These are phyloP conservation scores for Hermaeophaga mercurialis DNA, from an alignment of 2,888 invertebrate species.

Conservation along the genomic window DNA sequence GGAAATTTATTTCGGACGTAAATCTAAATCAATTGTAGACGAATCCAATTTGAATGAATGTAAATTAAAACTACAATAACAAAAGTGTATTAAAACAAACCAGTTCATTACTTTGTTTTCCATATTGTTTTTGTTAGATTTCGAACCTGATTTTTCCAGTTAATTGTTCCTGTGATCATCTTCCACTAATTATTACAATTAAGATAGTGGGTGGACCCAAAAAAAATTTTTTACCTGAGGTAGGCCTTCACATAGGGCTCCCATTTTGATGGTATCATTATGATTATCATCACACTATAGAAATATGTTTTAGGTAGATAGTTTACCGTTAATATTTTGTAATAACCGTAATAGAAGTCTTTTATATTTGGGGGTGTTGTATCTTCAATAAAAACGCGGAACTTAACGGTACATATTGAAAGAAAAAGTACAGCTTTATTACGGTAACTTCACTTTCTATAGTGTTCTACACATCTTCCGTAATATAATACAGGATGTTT, in stretches of 20 bases:
- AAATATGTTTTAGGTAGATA: slow-evolving; percentile 29
- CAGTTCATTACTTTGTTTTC: too few species aligned
- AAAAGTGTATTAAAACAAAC: too few species aligned
- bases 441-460: slow-evolving; percentile 29
- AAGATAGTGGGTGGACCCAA: background rate
- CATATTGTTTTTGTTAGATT: too few species aligned
- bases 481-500: too few species aligned
- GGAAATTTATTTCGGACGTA: too few species aligned
- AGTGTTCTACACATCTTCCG: too few species aligned
- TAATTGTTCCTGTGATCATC: background rate
- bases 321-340: slow-evolving; percentile 32
- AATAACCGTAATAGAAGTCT: slow-evolving; percentile 28
- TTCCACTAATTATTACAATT: background rate
- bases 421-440: slow-evolving; percentile 31
- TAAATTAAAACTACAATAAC: too few species aligned
- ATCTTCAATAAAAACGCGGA: slow-evolving; percentile 21
- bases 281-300: slow-evolving; percentile 20
- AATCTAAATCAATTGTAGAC: too few species aligned
- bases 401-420: slow-evolving; percentile 28
- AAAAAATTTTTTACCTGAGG: slow-evolving; percentile 9
- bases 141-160: too few species aligned
- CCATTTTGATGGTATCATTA: background rate
- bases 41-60: too few species aligned
- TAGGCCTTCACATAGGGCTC: background rate
- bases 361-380: slow-evolving; percentile 16